Percentiles rank a stretch among this genome's conserved stretches.
phyloP scores from a whole-genome alignment of 2,888 invertebrate species.

The Metalampra italica region DNA sequence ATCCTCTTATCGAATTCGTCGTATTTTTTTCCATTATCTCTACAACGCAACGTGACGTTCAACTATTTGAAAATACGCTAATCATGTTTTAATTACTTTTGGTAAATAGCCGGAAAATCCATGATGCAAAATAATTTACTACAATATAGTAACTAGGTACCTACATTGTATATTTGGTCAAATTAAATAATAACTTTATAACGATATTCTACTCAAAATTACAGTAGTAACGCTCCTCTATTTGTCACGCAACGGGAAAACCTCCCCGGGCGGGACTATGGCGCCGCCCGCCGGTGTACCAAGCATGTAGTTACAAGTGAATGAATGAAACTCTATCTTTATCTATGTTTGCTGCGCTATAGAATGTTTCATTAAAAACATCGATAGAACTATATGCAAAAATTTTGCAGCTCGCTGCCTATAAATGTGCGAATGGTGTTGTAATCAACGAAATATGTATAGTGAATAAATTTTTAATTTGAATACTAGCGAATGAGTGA shows the following conservation, averaged over 20 bases:
- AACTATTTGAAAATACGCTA: too few relatives aligned
- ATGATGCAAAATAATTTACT: too few relatives aligned
- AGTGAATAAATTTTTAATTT: constrained; percentile 14
- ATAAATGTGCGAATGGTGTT: constrained; percentile 16
- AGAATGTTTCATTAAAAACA: neutral
- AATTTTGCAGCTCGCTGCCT: constrained; percentile 2
- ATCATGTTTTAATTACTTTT: too few relatives aligned
- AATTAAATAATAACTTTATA: neutral
- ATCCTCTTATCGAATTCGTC: neutral
- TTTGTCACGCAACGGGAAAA: constrained; percentile 31
- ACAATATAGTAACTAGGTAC: too few relatives aligned
- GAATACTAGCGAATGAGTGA: constrained; percentile 10
- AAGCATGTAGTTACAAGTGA: constrained; percentile 1
- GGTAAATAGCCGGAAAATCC: too few relatives aligned
- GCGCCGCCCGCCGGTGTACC: constrained; percentile 5
- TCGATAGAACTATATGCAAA: constrained; percentile 6
- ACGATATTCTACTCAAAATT: neutral
- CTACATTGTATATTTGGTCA: too few relatives aligned
- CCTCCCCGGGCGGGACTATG: constrained; percentile 19
- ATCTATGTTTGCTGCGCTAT: neutral
- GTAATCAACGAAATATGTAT: constrained; percentile 18
- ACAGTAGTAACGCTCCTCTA: constrained; percentile 6
- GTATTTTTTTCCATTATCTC: too few relatives aligned
- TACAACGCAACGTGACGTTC: too few relatives aligned
- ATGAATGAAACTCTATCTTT: constrained; percentile 2